These are phyloP conservation scores for Aphidius ervi DNA, from an alignment of 1,140 invertebrate species.

Conservation along the genomic window DNA sequence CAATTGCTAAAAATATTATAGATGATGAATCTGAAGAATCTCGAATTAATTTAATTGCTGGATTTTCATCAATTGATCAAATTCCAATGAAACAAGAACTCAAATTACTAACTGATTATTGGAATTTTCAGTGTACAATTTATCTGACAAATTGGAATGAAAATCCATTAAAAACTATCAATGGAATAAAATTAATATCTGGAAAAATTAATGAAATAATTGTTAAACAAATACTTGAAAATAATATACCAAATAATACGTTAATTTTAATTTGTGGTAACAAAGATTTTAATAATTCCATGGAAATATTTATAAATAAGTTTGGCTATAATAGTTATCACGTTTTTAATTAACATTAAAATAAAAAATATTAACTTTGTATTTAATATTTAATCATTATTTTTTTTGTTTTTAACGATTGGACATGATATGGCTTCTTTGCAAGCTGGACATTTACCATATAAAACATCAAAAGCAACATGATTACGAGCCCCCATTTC, in stretches of 20 bases:
- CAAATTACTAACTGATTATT: conserved; percentile 51
- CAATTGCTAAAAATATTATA: conserved; percentile 52
- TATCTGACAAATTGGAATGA: conserved; percentile 47
- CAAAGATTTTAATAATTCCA: conserved; percentile 36
- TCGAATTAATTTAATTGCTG: conserved; percentile 49
- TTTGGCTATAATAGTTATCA: conserved; percentile 33
- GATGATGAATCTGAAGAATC: conserved; percentile 58
- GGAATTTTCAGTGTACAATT: conserved; percentile 58
- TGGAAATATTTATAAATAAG: conserved; percentile 27
- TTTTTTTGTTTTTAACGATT: conserved; percentile 16
- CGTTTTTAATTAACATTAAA: conserved; percentile 34
- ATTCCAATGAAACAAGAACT: conserved; percentile 55
- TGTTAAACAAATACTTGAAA: conserved; percentile 28
- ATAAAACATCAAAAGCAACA: conserved; percentile 41
- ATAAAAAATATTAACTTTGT: conserved; percentile 20
- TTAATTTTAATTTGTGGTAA: conserved; percentile 47
- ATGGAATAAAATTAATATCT: conserved; percentile 35
- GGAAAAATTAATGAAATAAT: conserved; percentile 30
- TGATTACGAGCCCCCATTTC: conserved; percentile 39
- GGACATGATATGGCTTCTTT: conserved; percentile 40
- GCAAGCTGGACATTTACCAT: conserved; percentile 47
- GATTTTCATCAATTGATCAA: conserved; percentile 48
- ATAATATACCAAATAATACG: conserved; percentile 25
- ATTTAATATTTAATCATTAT: conserved; percentile 15
- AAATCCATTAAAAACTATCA: conserved; percentile 24